Evolutionary conservation across 2,888 invertebrate genomes (phyloP).

Genomic region (Hololepta plana): DNA sequence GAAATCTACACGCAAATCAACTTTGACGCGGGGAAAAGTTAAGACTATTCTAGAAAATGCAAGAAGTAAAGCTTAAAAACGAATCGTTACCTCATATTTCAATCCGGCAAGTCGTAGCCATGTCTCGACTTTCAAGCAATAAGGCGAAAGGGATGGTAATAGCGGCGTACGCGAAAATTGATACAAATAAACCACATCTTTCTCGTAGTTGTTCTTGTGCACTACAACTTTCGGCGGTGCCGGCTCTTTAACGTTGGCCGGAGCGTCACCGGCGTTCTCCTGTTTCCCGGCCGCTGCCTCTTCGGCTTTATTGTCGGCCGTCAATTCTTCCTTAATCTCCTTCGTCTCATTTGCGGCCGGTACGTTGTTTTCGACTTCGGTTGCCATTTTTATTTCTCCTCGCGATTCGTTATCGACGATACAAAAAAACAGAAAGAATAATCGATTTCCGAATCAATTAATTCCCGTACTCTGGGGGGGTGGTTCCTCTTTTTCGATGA

Average conservation of each 20-base stretch:
- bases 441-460: no score
- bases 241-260: slow-evolving; percentile 35
- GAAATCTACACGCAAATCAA: not conserved
- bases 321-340: slow-evolving; percentile 27
- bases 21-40: not conserved
- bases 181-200: slow-evolving; percentile 85
- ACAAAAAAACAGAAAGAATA: no score
- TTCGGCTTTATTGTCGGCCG: slow-evolving; percentile 24
- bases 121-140: slow-evolving; percentile 90
- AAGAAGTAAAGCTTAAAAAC: slow-evolving; percentile 1
- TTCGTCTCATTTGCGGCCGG: slow-evolving; percentile 39
- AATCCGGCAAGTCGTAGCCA: slow-evolving; percentile 83
- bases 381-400: no score
- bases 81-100: slow-evolving; percentile 77
- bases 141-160: slow-evolving; percentile 80
- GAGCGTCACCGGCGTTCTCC: slow-evolving; percentile 28
- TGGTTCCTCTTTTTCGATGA: no score
- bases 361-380: slow-evolving; percentile 56
- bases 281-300: slow-evolving; percentile 21
- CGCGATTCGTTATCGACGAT: no score
- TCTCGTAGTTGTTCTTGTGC: slow-evolving; percentile 76
- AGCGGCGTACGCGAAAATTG: slow-evolving; percentile 83
- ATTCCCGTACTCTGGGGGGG: no score
- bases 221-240: slow-evolving; percentile 60
- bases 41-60: no score